These are phyloP conservation scores for Scopus umbretta DNA, from an alignment of 2,113 vertebrate genomes.

Conservation along the genomic window DNA sequence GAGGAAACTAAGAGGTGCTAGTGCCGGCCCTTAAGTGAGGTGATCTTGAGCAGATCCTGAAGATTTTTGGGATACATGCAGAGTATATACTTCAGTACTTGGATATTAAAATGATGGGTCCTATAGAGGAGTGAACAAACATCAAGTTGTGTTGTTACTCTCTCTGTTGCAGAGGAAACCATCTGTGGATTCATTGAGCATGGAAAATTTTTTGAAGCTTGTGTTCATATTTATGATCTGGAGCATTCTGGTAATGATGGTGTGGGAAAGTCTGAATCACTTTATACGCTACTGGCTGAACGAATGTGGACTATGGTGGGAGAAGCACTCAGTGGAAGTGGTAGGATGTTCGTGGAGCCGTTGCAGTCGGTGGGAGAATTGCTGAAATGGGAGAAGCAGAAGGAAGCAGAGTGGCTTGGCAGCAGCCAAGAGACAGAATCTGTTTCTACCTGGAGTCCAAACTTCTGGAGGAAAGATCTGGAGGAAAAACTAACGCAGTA, in stretches of 20 bases:
- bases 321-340: not conserved
- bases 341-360: not conserved
- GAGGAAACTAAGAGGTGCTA: not conserved
- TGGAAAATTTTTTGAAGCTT: conserved; percentile 52
- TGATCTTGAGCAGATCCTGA: not conserved
- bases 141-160: not conserved
- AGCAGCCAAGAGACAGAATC: rapidly evolving
- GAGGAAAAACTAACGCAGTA: conserved; percentile 5
- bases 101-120: not conserved
- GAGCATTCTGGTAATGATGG: not conserved
- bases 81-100: not conserved
- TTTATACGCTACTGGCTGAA: not conserved
- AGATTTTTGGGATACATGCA: not conserved
- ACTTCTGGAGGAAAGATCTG: conserved; percentile 49
- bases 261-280: not conserved
- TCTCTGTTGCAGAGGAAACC: conserved; percentile 44
- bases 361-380: not conserved
- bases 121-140: not conserved
- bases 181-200: conserved; percentile 25
- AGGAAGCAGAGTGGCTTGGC: not conserved
- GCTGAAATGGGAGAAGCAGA: conserved; percentile 17
- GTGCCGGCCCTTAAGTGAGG: not conserved
- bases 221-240: not conserved
- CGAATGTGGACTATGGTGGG: conserved; percentile 31
- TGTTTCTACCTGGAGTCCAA: not conserved